Base-by-base conservation (phyloP, 2,797 vertebrate genomes). In the Cottoperca gobio region DNA sequence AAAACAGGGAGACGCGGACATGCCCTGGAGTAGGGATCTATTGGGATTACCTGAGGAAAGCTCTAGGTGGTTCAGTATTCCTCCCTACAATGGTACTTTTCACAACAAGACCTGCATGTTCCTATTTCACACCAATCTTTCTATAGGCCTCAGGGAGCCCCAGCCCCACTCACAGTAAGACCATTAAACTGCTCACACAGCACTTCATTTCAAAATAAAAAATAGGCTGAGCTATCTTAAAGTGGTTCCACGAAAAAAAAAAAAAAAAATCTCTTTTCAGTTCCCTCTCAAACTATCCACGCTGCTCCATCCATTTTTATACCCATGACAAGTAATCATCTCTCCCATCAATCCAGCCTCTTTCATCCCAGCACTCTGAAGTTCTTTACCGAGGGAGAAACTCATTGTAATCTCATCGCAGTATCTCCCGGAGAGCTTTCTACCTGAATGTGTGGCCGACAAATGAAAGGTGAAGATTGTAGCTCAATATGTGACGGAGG, bases 311-410 rank as follows among this genome's bases (percentile, higher is more conserved):
- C 90, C 91, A 92, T 93, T 93, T 92, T 92, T 93, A 92, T 90
- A 91, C 83, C 90, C 89, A 83, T 93, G 93, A 92, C 92, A 93
- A 93, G 93, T 93, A 93, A 93, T 94, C 88, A 93, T 93, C 91
- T 91, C 88, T 91, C 82, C 90, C 91, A 93, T 94, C 92, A 93
- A 90, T 93, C 88, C 86, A 54, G 86, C 82, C 88, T 84, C 87
- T 92, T 93, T 93, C 93, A 92, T 93, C 87, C 89, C 86, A 82
- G 80, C 86, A 88, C 91, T 92, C 87, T 88, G 87, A 92, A 91
- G 92, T 90, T 91, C 91, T 91, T 88, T 79, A 86, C 81, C 24
- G 85, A 87, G 88, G 81, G 86, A 90, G 91, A 90, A 90, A 92
- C 85, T 91, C 92, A 92, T 90, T 91, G 92, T 93, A 92, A 93